These are phyloP conservation scores for Leptopilina drosophilae DNA, from an alignment of 2,888 invertebrate genomes.

Conservation along the genomic window DNA sequence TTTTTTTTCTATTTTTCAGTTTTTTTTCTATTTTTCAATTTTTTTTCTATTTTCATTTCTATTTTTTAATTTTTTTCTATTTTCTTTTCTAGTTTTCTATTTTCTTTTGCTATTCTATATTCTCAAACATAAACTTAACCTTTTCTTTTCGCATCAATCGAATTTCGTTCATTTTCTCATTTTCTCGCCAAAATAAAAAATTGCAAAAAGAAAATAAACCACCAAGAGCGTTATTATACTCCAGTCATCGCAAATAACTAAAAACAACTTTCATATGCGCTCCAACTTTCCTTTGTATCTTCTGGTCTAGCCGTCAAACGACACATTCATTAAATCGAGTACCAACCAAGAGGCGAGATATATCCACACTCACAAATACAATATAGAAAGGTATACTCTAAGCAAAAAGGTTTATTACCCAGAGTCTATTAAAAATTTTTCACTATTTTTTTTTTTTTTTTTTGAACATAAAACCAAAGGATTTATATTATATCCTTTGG, in stretches of 20 bases:
- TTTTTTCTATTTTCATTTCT: too few species aligned
- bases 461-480: neutral
- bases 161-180: too few species aligned
- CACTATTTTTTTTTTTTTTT: neutral
- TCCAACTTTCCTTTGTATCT: conserved; percentile 5
- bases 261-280: conserved; percentile 2
- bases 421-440: conserved; percentile 1
- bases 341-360: neutral
- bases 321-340: neutral
- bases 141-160: too few species aligned
- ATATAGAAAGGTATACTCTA: neutral
- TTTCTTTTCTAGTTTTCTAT: too few species aligned
- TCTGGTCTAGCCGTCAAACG: conserved; percentile 18
- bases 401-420: neutral
- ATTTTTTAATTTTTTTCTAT: too few species aligned
- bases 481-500: neutral
- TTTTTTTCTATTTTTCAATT: too few species aligned
- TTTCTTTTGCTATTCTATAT: too few species aligned
- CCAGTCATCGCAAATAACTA: neutral
- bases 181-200: too few species aligned
- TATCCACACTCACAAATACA: neutral
- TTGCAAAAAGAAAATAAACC: neutral
- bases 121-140: too few species aligned
- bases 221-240: too few species aligned
- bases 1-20: too few species aligned